Percentiles rank a stretch among this genome's conserved stretches.
phyloP scores from a whole-genome alignment of 2,113 vertebrate species.

The Nerophis lumbriciformis region DNA sequence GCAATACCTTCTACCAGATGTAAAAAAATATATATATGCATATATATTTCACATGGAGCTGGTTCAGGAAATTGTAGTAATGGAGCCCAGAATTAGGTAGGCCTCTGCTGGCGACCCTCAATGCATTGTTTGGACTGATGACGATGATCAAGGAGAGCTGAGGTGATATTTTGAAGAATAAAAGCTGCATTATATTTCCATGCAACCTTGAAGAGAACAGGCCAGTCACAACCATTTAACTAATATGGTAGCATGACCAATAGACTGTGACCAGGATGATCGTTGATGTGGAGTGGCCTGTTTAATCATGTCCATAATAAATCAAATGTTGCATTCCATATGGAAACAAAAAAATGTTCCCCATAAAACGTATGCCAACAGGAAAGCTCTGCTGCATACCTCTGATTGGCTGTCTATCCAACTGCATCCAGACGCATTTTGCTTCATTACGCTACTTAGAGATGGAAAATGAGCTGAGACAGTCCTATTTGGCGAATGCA shows the following conservation, averaged over 20 bases:
- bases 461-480: conserved; percentile 3
- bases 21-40: too few relatives aligned
- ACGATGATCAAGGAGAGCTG: too few relatives aligned
- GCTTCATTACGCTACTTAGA: conserved; percentile 4
- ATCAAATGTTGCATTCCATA: too few relatives aligned
- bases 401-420: neutral
- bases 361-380: neutral
- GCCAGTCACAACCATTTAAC: neutral
- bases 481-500: conserved; percentile 2
- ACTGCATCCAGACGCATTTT: neutral
- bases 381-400: neutral
- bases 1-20: too few relatives aligned
- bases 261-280: neutral
- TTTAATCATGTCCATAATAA: neutral
- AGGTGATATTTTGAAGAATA: neutral
- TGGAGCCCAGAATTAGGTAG: too few relatives aligned
- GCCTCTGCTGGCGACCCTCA: too few relatives aligned
- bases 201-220: neutral
- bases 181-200: neutral
- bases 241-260: neutral
- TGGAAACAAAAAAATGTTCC: neutral
- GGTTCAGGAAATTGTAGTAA: too few relatives aligned
- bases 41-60: too few relatives aligned
- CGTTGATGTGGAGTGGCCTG: neutral
- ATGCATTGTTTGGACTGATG: too few relatives aligned